Percentiles rank a stretch among this genome's conserved stretches.
Conservation (phyloP, 2,113 vertebrate species). For the Platanista minor region DNA sequence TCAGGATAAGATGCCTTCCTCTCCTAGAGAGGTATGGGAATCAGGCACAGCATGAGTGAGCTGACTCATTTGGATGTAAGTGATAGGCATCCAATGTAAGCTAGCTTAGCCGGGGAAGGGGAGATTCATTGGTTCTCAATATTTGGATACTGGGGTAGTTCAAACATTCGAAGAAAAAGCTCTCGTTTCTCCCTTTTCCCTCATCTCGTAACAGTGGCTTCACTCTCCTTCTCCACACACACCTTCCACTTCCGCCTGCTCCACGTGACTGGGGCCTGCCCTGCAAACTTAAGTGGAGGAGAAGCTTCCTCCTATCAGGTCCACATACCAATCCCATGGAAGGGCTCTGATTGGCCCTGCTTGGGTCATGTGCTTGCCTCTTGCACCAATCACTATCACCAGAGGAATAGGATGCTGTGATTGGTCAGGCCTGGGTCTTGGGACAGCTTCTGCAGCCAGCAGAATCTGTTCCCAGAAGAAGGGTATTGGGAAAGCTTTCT, state of each 20-base stretch:
- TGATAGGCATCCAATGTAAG: background rate
- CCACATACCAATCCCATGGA: background rate
- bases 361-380: background rate
- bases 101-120: background rate
- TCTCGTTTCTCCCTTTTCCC: background rate
- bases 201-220: background rate
- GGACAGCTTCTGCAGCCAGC: background rate
- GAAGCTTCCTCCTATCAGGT: background rate
- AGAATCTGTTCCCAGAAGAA: background rate
- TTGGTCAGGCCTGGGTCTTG: background rate
- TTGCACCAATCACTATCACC: background rate
- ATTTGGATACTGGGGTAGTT: background rate
- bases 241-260: background rate
- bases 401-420: background rate
- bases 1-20: too few species aligned
- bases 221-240: background rate
- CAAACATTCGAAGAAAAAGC: background rate
- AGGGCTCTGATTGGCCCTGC: background rate
- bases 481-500: background rate
- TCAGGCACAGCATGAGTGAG: background rate
- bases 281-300: background rate
- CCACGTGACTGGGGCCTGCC: fast-evolving
- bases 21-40: background rate
- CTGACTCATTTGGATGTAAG: background rate
- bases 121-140: background rate